Percentiles rank a stretch among this genome's conserved stretches.
phyloP scores from a whole-genome alignment of 2,888 invertebrate genomes.

The Scaeva pyrastri region DNA sequence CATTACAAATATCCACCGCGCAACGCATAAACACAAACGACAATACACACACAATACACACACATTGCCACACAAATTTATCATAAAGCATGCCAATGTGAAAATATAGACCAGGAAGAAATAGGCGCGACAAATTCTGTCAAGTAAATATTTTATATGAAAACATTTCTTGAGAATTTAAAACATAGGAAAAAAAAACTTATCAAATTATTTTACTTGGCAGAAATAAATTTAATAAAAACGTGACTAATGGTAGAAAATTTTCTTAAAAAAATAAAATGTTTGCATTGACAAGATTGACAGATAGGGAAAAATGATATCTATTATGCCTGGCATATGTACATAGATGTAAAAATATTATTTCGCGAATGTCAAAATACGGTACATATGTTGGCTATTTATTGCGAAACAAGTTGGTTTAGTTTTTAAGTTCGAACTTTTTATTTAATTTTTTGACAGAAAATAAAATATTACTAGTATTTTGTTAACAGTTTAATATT shows the following conservation, averaged over 20 bases:
- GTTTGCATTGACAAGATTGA: slow-evolving; percentile 43
- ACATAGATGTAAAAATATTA: not conserved
- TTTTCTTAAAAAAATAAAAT: not conserved
- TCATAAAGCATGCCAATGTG: not conserved
- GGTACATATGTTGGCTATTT: not conserved
- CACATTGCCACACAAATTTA: not conserved
- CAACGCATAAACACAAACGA: too few species aligned
- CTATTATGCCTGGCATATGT: too few species aligned
- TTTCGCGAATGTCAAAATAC: slow-evolving; percentile 35
- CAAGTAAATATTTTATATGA: slow-evolving; percentile 54
- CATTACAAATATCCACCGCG: not conserved
- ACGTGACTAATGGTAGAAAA: not conserved
- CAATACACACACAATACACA: not conserved
- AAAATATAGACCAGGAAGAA: slow-evolving; percentile 69
- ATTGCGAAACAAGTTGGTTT: too few species aligned
- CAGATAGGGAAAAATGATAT: slow-evolving; percentile 18
- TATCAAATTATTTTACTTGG: not conserved
- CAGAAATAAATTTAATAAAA: slow-evolving; percentile 21
- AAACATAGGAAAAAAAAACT: not conserved
- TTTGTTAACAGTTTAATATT: too few species aligned
- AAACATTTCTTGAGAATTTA: slow-evolving; percentile 16
- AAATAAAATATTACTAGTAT: too few species aligned
- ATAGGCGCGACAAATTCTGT: slow-evolving; percentile 54
- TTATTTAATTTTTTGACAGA: too few species aligned
- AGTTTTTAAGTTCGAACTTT: too few species aligned